Evolutionary conservation across 2,888 invertebrate genomes (phyloP).

Genomic region (Nephrotoma guestfalica): DNA sequence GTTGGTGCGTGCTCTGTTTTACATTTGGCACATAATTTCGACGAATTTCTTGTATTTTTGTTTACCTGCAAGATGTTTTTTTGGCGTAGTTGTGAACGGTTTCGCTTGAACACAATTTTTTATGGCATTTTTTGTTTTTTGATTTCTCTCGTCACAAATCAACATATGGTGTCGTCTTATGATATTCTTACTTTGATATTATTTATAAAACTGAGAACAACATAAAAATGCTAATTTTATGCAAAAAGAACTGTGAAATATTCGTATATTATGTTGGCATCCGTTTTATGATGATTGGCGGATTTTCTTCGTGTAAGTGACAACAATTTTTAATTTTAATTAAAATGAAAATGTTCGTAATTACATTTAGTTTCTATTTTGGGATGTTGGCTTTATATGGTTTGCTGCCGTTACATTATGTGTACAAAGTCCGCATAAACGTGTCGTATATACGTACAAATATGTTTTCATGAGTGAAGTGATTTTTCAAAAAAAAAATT

Average conservation of each 20-base stretch:
- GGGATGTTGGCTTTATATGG: background rate
- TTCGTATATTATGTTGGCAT: background rate
- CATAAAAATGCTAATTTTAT: background rate
- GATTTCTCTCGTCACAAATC: background rate
- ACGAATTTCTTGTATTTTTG: background rate
- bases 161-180: background rate
- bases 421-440: background rate
- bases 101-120: background rate
- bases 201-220: background rate
- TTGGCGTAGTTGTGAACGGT: background rate
- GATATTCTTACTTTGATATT: background rate
- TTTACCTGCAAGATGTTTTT: background rate
- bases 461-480: background rate
- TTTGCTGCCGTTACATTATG: background rate
- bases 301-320: background rate
- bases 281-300: background rate
- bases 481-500: background rate
- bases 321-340: background rate
- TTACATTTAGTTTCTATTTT: background rate
- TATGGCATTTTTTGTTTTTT: background rate
- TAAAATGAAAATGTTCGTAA: background rate
- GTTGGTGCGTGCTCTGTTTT: too few relatives aligned
- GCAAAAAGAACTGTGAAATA: background rate
- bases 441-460: too few relatives aligned
- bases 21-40: background rate